Evolutionary conservation across 2,113 vertebrate genomes (phyloP).

Genomic region (Parus major): DNA sequence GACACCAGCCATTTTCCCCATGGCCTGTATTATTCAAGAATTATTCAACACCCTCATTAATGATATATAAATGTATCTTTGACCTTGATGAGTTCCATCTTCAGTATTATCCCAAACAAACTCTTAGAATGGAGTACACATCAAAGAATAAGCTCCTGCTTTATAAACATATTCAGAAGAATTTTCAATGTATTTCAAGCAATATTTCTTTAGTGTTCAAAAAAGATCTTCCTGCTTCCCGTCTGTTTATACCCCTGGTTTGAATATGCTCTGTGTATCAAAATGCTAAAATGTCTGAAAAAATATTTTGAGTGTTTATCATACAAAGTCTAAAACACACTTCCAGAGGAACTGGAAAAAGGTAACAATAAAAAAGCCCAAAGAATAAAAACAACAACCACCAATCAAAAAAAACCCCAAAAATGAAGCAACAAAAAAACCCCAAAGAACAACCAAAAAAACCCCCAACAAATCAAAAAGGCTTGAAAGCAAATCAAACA

Average conservation of each 20-base stretch:
- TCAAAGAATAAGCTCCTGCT: not conserved
- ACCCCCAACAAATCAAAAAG: not conserved
- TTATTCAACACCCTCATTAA: not conserved
- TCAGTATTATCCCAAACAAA: not conserved
- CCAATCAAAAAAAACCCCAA: not conserved
- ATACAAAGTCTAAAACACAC: slow-evolving; percentile 44
- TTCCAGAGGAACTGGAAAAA: slow-evolving; percentile 54
- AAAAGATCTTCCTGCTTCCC: not conserved
- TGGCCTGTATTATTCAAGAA: slow-evolving; percentile 1
- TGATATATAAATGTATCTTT: not conserved
- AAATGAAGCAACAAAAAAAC: not conserved
- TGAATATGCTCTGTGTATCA: slow-evolving; percentile 52
- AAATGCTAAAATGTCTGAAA: slow-evolving; percentile 53
- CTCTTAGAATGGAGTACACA: not conserved
- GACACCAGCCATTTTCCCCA: not conserved
- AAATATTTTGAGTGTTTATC: slow-evolving; percentile 62
- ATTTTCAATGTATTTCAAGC: slow-evolving; percentile 27
- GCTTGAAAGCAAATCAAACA: slow-evolving; percentile 56
- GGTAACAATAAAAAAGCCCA: not conserved
- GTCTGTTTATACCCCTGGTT: slow-evolving; percentile 28
- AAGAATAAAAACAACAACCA: not conserved
- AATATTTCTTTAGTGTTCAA: slow-evolving; percentile 10
- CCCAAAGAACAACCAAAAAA: not conserved
- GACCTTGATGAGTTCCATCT: not conserved
- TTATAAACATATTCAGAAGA: slow-evolving; percentile 8